A percentile compares a stretch with the other conserved stretches of the same genome.
These are phyloP conservation scores for Callimorpha dominula DNA, from an alignment of 2,888 invertebrate species.

Conservation along the genomic window DNA sequence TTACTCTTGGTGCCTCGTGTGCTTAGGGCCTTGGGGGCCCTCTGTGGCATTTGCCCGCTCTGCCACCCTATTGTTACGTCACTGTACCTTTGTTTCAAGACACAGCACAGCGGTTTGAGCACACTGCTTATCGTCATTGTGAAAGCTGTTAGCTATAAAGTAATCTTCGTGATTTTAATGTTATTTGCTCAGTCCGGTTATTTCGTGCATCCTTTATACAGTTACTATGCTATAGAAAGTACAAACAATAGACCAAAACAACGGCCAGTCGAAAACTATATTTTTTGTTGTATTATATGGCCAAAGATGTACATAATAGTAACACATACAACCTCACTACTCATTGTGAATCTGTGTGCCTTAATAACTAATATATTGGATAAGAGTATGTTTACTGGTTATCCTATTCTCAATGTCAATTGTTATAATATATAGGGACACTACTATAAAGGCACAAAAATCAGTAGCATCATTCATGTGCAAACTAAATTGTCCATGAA, in stretches of 20 bases:
- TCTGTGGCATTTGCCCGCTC: too few relatives aligned
- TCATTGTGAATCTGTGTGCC: conserved; percentile 6
- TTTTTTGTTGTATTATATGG: conserved; percentile 22
- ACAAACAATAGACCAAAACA: conserved; percentile 44
- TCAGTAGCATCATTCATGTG: neutral
- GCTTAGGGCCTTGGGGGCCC: too few relatives aligned
- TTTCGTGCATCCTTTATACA: conserved; percentile 21
- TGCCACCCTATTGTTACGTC: too few relatives aligned
- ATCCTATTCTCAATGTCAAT: neutral
- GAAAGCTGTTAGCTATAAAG: conserved; percentile 4
- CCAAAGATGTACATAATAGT: conserved; percentile 45
- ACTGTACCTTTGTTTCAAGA: too few relatives aligned
- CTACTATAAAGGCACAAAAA: too few relatives aligned
- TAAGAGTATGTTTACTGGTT: conserved; percentile 5
- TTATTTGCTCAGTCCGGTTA: conserved; percentile 40
- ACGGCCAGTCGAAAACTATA: conserved; percentile 38
- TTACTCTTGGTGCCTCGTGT: too few relatives aligned
- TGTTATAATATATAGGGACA: neutral
- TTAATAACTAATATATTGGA: conserved; percentile 12
- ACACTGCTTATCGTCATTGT: conserved; percentile 3
- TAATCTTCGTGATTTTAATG: conserved; percentile 12
- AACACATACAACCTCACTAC: conserved; percentile 14
- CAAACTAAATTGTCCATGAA: neutral
- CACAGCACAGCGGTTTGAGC: neutral
- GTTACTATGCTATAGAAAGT: conserved; percentile 29